Evolutionary conservation across 2,113 vertebrate species (phyloP), one percentile per base, ranked within the genome.

Genomic region (Pao palembangensis): DNA sequence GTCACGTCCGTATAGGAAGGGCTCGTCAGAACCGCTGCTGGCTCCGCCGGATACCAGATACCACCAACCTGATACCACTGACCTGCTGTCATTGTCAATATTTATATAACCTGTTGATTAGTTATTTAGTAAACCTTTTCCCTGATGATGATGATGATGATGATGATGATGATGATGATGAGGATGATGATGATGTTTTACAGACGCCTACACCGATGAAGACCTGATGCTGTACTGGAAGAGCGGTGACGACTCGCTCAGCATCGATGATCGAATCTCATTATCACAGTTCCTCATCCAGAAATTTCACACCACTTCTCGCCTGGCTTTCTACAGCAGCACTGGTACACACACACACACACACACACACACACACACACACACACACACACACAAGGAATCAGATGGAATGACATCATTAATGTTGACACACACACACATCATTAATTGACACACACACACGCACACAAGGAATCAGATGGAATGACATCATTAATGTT

Each of bases 151-250:
- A 25, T 25, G 23, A 25, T 25, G 5, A 25, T 2, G 23, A 3
- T 25, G 23, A 25, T 25, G 23, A 28, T 6, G 4, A 28, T 3
- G 25, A 28, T 3, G 6, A 18, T 2, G 1, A n/a, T n/a, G 15
- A 6, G 8, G 44, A 16, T n/a, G 15, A 16, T n/a, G 44, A 2
- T 64, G 28, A 6, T 75, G 23, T 69, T 44, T 73, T 73, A 8
- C 79, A 99, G 96, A 99, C 74, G 96, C 96, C 6, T 98, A 99
- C 71, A 99, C 96, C 2, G 96, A 99, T 77, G 96, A 99, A 85
- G 96, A 98, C 68, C 83, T 98, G 66, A 98, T 98, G 96, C 89
- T 99, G 2, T 98, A 98, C 49, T 99, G 96, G 96, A 98, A 96
- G 86, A 98, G 92, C 12, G 96, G 95, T 0, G 95, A 96, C 0